Evolutionary conservation across 2,797 vertebrate genomes (phyloP), one percentile per base, ranked within the genome.

Genomic region (Microctenopoma steveboyesi): DNA sequence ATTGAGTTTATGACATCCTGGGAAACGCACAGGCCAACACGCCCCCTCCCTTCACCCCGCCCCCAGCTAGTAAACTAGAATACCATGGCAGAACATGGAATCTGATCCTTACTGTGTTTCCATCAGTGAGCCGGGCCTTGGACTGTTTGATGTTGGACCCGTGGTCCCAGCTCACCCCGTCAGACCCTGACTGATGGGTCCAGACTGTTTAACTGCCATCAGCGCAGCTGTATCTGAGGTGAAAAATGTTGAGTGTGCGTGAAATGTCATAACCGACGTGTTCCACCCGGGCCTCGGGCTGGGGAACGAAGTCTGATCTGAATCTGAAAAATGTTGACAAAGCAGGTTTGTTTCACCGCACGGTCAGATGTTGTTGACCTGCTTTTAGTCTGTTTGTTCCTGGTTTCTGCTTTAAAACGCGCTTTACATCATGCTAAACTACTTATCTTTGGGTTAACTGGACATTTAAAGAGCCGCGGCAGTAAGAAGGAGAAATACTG

Each of bases 71-170:
- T 72, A 22, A 59, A 76, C n/a, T 22, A 66, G 57, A 35, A 72
- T 22, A 42, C 58, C 33, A 1, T 5, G 28, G 53, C 67, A 48
- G 58, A 77, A 76, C 74, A 63, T 51, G 72, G 51, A 82, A 88
- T 56, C 54, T 58, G 78, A 86, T 52, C 72, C 63, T n/a, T 0
- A 25, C 71, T 67, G 70, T 25, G 61, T 81, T 84, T 83, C 78
- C 67, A 71, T 28, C 59, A 4, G n/a, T 0, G 9, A 28, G 86
- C 72, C 37, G 3, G 9, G 37, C 11, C 10, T 7, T 4, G 3
- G 11, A 11, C 74, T 22, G 66, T 81, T 81, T 85, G 76, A 87
- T 81, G 80, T 80, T 6, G 43, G 42, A 7, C 27, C 74, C 16
- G 52, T 64, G 25, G 68, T 67, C 64, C 64, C 55, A n/a, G 37